phyloP scores from a whole-genome alignment of 2,113 vertebrate species.

The Eulemur macaco region DNA sequence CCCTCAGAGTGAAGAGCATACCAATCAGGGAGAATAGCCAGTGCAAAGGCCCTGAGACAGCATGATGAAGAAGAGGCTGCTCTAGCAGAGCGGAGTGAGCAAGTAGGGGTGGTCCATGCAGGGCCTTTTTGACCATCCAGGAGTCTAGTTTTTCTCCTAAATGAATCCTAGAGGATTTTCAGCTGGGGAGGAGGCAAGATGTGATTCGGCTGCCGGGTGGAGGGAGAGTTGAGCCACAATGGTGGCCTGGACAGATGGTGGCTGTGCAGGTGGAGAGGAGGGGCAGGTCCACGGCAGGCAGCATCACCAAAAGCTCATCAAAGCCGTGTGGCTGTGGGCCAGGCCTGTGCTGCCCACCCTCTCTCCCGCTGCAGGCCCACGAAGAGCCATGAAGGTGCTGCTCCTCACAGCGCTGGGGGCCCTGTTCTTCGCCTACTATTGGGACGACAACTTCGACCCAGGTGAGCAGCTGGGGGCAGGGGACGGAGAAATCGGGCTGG shows the following conservation, averaged over 20 bases:
- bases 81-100: neutral
- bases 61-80: neutral
- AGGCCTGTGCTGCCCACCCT: neutral
- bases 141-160: neutral
- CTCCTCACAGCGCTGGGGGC: conserved; percentile 17
- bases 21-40: neutral
- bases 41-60: neutral
- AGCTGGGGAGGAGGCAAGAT: neutral
- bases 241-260: neutral
- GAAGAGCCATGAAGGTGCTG: conserved; percentile 22
- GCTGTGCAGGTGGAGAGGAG: neutral
- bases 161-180: neutral
- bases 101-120: neutral
- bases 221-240: neutral
- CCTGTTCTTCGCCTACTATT: conserved; percentile 72
- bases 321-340: neutral
- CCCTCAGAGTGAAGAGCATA: neutral
- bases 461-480: conserved; percentile 59
- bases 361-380: neutral
- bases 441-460: conserved; percentile 83
- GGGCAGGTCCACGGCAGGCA: neutral
- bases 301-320: neutral
- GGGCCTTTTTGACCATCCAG: neutral
- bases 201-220: neutral
- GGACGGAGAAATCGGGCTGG: conserved; percentile 8